Percentiles rank a stretch among this genome's conserved stretches.
Conservation (phyloP, 2,888 invertebrate genomes). For the Spicauda simplicius region DNA sequence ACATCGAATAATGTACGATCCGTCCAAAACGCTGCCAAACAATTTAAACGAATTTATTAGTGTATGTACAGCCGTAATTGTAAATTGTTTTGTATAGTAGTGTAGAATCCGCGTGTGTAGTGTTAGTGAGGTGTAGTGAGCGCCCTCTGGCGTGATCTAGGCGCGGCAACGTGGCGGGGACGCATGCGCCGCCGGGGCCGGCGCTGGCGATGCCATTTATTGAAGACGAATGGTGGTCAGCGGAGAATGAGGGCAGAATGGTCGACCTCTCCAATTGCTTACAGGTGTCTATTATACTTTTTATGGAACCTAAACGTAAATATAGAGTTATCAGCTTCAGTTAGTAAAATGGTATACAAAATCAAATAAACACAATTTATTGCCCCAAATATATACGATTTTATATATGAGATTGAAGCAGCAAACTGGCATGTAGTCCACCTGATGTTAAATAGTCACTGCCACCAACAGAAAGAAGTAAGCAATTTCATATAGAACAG, state of each 20-base stretch:
- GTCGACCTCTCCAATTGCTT: conserved; percentile 95
- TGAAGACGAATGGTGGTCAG: conserved; percentile 98
- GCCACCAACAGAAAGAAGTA: no score
- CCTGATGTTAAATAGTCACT: no score
- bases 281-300: conserved; percentile 82
- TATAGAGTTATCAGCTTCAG: no score
- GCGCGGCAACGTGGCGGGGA: conserved; percentile 86
- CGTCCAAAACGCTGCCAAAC: conserved; percentile 82
- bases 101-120: conserved; percentile 64
- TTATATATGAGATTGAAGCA: no score
- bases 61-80: conserved; percentile 41
- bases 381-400: no score
- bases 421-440: no score
- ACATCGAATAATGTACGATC: conserved; percentile 81
- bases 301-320: not conserved
- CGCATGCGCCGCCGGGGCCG: conserved; percentile 86
- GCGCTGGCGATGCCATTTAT: conserved; percentile 97
- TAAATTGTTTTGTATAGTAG: conserved; percentile 48
- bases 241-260: conserved; percentile 97
- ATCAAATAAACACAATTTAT: no score
- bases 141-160: conserved; percentile 72
- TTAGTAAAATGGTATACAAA: no score
- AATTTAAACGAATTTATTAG: conserved; percentile 80
- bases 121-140: conserved; percentile 57
- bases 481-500: no score